A percentile compares a stretch with the other conserved stretches of the same genome.
Conservation (phyloP, 1,140 invertebrate genomes). For the Hyles vespertilio region DNA sequence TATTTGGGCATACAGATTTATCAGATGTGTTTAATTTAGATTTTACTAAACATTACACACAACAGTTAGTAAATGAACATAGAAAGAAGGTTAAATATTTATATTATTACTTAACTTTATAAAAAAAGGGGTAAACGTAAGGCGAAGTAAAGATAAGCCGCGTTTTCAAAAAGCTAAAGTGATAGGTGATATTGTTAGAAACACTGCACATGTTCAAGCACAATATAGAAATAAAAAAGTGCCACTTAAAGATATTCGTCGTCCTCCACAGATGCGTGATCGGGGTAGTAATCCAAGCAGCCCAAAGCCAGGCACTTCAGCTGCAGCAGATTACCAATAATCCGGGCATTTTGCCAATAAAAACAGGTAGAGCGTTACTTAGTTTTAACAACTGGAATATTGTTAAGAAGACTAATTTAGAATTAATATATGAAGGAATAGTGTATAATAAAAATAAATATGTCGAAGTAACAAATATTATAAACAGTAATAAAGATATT, state of each 20-base stretch:
- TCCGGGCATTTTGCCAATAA: slow-evolving; percentile 8
- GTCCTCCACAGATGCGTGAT: too few relatives aligned
- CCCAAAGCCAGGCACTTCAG: slow-evolving; percentile 4
- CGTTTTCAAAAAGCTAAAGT: too few relatives aligned
- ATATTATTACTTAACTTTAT: slow-evolving; percentile 16
- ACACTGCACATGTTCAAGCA: too few relatives aligned
- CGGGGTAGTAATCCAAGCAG: background rate
- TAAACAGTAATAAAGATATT: background rate
- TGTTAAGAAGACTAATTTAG: slow-evolving; percentile 5
- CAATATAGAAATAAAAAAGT: too few relatives aligned
- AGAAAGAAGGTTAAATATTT: slow-evolving; percentile 15
- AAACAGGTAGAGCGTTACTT: slow-evolving; percentile 4
- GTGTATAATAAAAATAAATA: too few relatives aligned
- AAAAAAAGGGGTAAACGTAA: slow-evolving; percentile 5
- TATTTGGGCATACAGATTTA: slow-evolving; percentile 16
- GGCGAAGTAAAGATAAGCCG: slow-evolving; percentile 11
- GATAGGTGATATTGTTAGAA: too few relatives aligned
- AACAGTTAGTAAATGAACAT: slow-evolving; percentile 22
- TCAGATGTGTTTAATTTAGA: slow-evolving; percentile 9
- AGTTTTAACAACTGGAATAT: slow-evolving; percentile 4
- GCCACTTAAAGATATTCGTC: too few relatives aligned
- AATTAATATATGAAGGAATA: too few relatives aligned
- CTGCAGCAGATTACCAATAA: slow-evolving; percentile 4
- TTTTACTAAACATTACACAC: slow-evolving; percentile 13
- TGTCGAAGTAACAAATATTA: background rate